Evolutionary conservation across 2,113 vertebrate species (phyloP).

Genomic region (Myrmecobius fasciatus): DNA sequence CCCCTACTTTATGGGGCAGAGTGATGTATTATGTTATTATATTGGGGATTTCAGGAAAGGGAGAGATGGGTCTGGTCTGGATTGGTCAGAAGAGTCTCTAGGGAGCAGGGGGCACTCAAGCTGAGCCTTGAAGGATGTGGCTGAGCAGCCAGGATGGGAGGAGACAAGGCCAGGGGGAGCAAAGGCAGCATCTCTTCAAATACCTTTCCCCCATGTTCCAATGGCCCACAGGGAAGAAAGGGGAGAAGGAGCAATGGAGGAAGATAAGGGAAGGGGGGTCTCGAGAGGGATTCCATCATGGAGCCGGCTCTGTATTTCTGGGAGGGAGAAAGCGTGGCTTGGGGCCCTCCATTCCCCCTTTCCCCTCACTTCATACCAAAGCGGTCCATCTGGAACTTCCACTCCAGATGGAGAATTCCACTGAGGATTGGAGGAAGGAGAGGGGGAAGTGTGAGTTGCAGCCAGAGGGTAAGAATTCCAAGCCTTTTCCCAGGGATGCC

Average conservation of each 20-base stretch:
- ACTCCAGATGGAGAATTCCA: neutral
- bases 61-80: neutral
- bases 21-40: neutral
- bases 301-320: neutral
- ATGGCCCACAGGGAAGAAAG: neutral
- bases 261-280: neutral
- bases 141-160: neutral
- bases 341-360: neutral
- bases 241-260: neutral
- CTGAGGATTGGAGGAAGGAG: neutral
- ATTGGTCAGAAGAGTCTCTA: neutral
- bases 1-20: neutral
- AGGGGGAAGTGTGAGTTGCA: neutral
- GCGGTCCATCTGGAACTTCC: neutral
- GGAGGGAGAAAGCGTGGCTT: neutral
- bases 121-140: neutral
- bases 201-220: neutral
- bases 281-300: neutral
- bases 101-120: neutral
- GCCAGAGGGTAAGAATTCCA: neutral
- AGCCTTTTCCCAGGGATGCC: neutral
- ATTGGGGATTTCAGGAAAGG: neutral
- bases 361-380: neutral
- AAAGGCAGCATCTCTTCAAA: neutral
- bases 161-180: neutral